Percentiles rank a stretch among this genome's conserved stretches.
phyloP scores from a whole-genome alignment of 2,113 vertebrate genomes.

The Panthera leo region DNA sequence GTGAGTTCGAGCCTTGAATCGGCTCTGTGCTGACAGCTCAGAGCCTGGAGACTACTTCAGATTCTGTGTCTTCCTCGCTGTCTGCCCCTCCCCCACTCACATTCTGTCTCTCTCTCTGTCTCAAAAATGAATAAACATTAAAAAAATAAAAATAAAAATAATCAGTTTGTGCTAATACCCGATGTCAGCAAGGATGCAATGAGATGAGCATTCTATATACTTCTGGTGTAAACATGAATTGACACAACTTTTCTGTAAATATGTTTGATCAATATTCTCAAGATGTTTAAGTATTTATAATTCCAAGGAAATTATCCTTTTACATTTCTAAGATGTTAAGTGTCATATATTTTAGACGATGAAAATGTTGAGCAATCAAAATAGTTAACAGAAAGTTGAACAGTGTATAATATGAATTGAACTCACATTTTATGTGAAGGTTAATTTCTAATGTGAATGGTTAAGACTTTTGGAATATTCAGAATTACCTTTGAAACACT shows the following conservation, averaged over 20 bases:
- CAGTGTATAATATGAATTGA: background rate
- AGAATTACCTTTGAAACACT: background rate
- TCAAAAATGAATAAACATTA: too few species aligned
- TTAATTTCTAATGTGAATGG: background rate
- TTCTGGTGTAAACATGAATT: background rate
- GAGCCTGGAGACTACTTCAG: too few species aligned
- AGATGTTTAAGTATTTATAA: background rate
- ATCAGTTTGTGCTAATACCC: background rate
- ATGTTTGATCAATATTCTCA: background rate
- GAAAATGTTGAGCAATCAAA: background rate
- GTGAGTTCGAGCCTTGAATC: accelerated
- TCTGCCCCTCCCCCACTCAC: too few species aligned
- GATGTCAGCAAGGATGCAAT: background rate
- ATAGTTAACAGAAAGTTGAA: background rate
- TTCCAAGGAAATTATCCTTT: background rate
- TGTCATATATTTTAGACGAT: background rate
- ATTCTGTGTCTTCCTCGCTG: too few species aligned
- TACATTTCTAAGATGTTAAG: background rate
- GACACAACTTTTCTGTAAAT: background rate
- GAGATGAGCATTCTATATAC: background rate
- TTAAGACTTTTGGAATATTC: background rate
- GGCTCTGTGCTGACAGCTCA: too few species aligned
- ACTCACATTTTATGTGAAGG: background rate
- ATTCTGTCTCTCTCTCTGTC: too few species aligned
- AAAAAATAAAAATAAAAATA: background rate